These are phyloP conservation scores for Gonatopus flavifemur DNA, from an alignment of 1,140 invertebrate genomes.

Conservation along the genomic window DNA sequence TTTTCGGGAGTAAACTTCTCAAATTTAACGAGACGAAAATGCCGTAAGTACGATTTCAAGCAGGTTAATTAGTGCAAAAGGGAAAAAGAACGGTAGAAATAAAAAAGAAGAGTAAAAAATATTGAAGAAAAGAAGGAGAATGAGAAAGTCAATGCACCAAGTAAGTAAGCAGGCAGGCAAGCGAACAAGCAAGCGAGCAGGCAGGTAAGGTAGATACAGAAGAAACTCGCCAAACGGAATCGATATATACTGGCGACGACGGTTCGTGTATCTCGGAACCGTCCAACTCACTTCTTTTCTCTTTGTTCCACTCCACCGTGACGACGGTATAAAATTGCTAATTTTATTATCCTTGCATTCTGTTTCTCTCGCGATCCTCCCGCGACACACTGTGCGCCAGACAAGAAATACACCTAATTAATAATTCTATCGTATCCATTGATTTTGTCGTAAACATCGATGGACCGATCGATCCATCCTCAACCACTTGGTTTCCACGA, in stretches of 20 bases:
- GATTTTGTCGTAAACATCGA: slow-evolving; percentile 30
- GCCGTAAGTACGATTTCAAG: no score
- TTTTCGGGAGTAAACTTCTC: no score
- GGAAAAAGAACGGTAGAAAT: no score
- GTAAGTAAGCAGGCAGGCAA: no score
- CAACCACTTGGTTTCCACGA: slow-evolving; percentile 15
- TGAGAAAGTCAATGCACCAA: no score
- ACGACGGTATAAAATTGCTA: slow-evolving; percentile 42
- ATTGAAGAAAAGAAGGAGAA: no score
- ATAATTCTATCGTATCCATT: slow-evolving; percentile 38
- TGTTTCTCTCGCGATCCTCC: neutral
- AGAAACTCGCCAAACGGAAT: slow-evolving; percentile 30
- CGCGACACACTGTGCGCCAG: neutral
- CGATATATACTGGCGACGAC: slow-evolving; percentile 29
- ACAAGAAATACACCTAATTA: slow-evolving; percentile 40
- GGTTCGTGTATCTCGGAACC: slow-evolving; percentile 35
- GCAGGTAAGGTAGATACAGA: slow-evolving; percentile 18
- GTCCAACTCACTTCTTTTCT: no score
- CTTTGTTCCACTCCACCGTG: neutral
- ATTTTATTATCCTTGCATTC: slow-evolving; percentile 39
- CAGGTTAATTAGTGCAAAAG: no score
- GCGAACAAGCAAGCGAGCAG: slow-evolving; percentile 16
- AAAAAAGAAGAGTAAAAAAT: slow-evolving; percentile 32
- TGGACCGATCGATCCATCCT: neutral
- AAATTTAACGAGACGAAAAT: no score